These are phyloP conservation scores for Alloscopus bannaensis DNA, from an alignment of 2,888 invertebrate genomes.

Conservation along the genomic window DNA sequence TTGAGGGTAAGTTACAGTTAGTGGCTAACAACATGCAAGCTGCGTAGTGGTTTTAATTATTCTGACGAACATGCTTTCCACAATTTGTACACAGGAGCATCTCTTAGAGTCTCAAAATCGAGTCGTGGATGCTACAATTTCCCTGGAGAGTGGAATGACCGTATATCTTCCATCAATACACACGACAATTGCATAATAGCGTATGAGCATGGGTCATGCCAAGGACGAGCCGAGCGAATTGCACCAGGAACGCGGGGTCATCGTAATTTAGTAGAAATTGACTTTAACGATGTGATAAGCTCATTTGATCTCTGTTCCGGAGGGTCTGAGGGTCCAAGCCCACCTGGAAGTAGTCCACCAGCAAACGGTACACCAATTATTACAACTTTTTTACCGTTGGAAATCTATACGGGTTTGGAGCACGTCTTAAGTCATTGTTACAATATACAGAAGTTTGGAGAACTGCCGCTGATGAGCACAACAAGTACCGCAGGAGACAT, in stretches of 20 bases:
- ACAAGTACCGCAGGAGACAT: slow-evolving; percentile 28
- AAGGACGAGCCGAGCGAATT: not conserved
- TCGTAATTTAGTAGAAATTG: not conserved
- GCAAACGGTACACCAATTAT: not conserved
- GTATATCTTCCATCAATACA: not conserved
- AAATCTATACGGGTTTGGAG: too few relatives aligned
- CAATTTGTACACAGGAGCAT: too few relatives aligned
- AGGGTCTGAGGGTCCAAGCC: not conserved
- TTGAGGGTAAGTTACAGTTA: too few relatives aligned
- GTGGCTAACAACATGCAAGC: too few relatives aligned
- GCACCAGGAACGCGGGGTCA: not conserved
- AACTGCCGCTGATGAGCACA: slow-evolving; percentile 25
- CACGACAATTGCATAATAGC: not conserved
- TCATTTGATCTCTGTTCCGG: slow-evolving; percentile 5
- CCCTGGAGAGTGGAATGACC: not conserved
- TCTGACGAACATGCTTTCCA: too few relatives aligned
- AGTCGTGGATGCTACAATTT: not conserved
- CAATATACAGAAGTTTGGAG: not conserved
- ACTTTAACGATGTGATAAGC: not conserved
- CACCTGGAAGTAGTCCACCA: not conserved
- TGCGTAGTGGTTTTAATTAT: too few relatives aligned
- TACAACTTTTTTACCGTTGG: too few relatives aligned
- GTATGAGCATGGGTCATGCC: not conserved
- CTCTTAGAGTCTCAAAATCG: too few relatives aligned
- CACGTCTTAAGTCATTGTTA: too few relatives aligned